A percentile compares a stretch with the other conserved stretches of the same genome.
These are phyloP conservation scores for Episyrphus balteatus DNA, from an alignment of 1,140 invertebrate genomes.

Conservation along the genomic window DNA sequence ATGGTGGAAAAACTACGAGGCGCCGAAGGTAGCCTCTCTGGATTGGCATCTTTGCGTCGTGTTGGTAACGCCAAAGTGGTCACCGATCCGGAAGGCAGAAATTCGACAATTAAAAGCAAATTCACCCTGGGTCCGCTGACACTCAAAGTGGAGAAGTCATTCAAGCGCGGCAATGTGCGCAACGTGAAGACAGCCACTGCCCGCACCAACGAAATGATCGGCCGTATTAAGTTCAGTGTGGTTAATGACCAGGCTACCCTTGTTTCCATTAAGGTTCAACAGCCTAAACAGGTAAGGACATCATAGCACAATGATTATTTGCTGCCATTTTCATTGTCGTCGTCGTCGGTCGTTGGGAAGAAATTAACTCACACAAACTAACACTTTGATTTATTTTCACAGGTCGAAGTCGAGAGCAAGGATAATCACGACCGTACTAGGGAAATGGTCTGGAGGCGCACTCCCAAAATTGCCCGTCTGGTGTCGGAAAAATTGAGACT, in stretches of 20 bases:
- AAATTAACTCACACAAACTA: neutral
- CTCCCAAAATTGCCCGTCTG: conserved; percentile 66
- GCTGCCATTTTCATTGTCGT: neutral
- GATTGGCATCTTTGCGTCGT: conserved; percentile 60
- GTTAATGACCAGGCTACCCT: conserved; percentile 62
- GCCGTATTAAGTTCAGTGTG: conserved; percentile 64
- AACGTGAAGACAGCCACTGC: conserved; percentile 72
- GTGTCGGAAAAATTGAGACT: conserved; percentile 67
- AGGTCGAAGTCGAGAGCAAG: conserved; percentile 69
- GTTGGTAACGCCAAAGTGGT: conserved; percentile 67
- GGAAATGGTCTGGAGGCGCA: conserved; percentile 69
- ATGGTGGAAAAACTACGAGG: conserved; percentile 36
- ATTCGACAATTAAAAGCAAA: conserved; percentile 69
- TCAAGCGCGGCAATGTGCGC: conserved; percentile 54
- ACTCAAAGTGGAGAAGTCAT: conserved; percentile 71
- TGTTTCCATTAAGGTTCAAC: conserved; percentile 69
- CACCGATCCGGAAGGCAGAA: conserved; percentile 53
- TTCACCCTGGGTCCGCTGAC: conserved; percentile 67
- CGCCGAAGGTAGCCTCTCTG: conserved; percentile 66
- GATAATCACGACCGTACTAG: conserved; percentile 71
- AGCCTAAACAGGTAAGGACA: conserved; percentile 68
- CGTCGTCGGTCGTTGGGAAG: neutral
- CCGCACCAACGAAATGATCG: conserved; percentile 72
- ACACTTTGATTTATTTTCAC: conserved; percentile 13
- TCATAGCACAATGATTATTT: neutral